Base-by-base conservation (phyloP, 1,140 invertebrate species). In the Papilio helenus region DNA sequence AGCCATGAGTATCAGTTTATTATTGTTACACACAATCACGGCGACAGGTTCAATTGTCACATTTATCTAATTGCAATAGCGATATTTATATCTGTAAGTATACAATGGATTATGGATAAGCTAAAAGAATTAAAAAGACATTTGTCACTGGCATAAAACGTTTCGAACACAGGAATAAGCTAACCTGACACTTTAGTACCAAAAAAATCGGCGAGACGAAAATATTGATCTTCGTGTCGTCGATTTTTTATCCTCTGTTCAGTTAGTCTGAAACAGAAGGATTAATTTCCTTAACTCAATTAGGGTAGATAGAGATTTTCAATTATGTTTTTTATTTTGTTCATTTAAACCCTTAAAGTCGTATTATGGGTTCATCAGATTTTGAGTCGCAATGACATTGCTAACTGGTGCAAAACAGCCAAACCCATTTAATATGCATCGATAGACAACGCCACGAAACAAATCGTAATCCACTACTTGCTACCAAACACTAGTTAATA, bases 181-280 rank as follows among this genome's bases (percentile, higher is more conserved):
- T 61, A 12, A 61, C 58, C 58, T 61, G 20, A 61, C 23, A 61
- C 23, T 61, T 61, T 61, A 23, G 3, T 61, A 23, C 23, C 58
- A 26, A 61, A 61, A 61, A 61, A 61, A 61, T 61, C 23, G 58
- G 58, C 58, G 58, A 61, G 58, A 61, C 58, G 58, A 61, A 61
- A 26, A 12, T 61, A 61, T 61, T 61, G 58, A 61, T 61, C 58
- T 61, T 61, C 58, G 20, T 26, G 10, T 61, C 58, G 58, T 26
- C 10, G 10, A 26, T 26, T 61, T 58, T 29, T 29, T 68, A 68
- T 7, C 29, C 26, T 68, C 14, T 18, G 55, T 23, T 20, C 23
- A 16, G 26, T 16, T 68, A 68, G 61, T 29, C 5, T 34, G 26
- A 68, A 68, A 68, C 61, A 68, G 26, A 68, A 16, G 26, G 23